Percentiles rank a stretch among this genome's conserved stretches.
Evolutionary conservation across 2,113 vertebrate species (phyloP).

Genomic region (Gymnogyps californianus): DNA sequence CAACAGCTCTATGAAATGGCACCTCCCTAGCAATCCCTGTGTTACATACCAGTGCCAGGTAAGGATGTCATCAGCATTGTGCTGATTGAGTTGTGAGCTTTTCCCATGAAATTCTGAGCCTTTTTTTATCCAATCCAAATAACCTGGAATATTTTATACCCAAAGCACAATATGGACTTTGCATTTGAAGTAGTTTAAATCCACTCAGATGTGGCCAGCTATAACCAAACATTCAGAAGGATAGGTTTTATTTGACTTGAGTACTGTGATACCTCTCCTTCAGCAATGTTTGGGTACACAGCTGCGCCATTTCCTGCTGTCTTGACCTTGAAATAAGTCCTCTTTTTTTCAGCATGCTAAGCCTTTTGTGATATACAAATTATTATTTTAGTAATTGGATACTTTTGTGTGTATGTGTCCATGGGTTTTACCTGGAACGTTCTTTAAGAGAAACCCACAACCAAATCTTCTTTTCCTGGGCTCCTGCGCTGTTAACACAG

Average conservation of each 20-base stretch:
- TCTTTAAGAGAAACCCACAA: not conserved
- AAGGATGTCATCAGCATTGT: not conserved
- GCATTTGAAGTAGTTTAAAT: not conserved
- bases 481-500: not conserved
- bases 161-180: not conserved
- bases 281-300: not conserved
- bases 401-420: not conserved
- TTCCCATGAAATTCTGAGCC: not conserved
- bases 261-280: not conserved
- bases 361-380: not conserved
- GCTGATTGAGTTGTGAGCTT: not conserved
- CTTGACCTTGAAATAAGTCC: not conserved
- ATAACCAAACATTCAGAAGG: not conserved
- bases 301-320: not conserved
- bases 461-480: not conserved
- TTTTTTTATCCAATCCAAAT: slow-evolving; percentile 24
- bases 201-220: not conserved
- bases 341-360: not conserved
- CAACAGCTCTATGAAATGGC: slow-evolving; percentile 92
- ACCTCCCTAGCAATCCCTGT: slow-evolving; percentile 81
- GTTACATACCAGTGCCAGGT: slow-evolving; percentile 89
- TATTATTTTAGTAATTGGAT: not conserved
- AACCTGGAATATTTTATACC: not conserved
- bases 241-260: not conserved
- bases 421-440: not conserved